Evolutionary conservation across 2,113 vertebrate species (phyloP).

Genomic region (Acrocephalus kingi): DNA sequence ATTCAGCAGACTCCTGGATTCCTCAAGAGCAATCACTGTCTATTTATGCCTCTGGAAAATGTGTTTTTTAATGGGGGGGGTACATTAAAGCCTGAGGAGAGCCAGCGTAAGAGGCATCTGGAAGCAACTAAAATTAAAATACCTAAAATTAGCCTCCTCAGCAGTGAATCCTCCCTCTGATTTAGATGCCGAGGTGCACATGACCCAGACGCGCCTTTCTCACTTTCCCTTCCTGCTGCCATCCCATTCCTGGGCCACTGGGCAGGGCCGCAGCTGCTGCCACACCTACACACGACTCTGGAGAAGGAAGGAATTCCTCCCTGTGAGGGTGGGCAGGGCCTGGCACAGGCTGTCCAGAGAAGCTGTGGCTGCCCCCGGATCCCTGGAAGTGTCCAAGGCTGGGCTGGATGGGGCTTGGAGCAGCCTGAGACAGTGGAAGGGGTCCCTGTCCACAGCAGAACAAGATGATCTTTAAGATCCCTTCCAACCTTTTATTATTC

Average conservation of each 20-base stretch:
- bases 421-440: not conserved
- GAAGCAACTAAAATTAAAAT: conserved; percentile 58
- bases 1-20: not conserved
- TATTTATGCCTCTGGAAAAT: not conserved
- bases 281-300: fast-evolving
- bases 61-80: not conserved
- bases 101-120: not conserved
- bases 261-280: fast-evolving
- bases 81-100: not conserved
- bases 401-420: fast-evolving
- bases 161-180: conserved; percentile 6
- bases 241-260: not conserved
- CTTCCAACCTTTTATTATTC: not conserved
- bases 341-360: not conserved
- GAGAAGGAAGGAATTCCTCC: not conserved
- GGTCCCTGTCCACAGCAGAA: not conserved
- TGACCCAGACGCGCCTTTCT: conserved; percentile 19
- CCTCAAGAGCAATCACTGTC: not conserved
- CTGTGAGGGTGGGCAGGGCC: not conserved
- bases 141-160: conserved; percentile 42
- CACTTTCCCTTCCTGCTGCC: not conserved
- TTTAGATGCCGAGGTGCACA: not conserved
- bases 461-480: not conserved
- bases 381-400: not conserved
- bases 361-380: not conserved